A percentile compares a stretch with the other conserved stretches of the same genome.
phyloP scores from a whole-genome alignment of 2,113 vertebrate species.

The Thermophis baileyi region DNA sequence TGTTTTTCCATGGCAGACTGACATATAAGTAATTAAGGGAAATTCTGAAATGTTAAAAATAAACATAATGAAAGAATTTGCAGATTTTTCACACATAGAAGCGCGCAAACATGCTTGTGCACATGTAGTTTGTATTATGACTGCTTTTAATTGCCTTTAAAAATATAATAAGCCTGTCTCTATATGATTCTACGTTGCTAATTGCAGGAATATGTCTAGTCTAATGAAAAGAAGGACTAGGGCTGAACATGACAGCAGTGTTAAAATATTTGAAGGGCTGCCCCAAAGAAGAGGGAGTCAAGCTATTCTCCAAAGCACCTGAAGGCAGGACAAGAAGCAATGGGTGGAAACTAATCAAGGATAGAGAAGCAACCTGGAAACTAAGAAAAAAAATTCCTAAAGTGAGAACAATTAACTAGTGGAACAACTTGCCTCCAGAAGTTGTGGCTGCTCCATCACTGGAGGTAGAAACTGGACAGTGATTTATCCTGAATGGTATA shows the following conservation, averaged over 20 bases:
- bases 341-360: neutral
- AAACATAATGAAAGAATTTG: neutral
- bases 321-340: neutral
- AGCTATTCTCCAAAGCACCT: too few species aligned
- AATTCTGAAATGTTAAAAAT: neutral
- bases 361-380: neutral
- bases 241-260: neutral
- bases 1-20: neutral
- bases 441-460: neutral
- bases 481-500: too few species aligned
- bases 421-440: neutral
- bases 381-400: fast-evolving
- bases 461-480: too few species aligned
- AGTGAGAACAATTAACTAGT: neutral
- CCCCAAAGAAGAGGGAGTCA: neutral
- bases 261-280: neutral
- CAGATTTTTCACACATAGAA: neutral
- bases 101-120: neutral
- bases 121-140: neutral
- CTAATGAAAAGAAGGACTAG: neutral
- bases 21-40: neutral
- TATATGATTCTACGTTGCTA: fast-evolving
- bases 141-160: neutral
- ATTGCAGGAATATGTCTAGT: neutral
- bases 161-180: neutral